Percentiles rank a stretch among this genome's conserved stretches.
Conservation (phyloP, 1,140 invertebrate genomes). For the Sitophilus oryzae region DNA sequence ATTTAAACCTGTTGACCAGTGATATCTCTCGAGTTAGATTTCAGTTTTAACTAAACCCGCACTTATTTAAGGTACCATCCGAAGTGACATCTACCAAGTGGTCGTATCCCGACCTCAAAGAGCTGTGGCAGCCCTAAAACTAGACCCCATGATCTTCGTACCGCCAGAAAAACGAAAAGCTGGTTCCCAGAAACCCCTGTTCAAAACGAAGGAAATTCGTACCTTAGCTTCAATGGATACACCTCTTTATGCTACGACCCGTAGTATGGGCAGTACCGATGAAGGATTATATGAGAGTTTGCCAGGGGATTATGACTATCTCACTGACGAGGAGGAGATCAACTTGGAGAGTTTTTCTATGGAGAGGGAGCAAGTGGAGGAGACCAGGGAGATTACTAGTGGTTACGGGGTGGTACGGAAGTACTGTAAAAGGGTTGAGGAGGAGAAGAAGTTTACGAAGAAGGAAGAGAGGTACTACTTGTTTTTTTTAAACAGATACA, state of each 20-base stretch:
- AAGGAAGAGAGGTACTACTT: neutral
- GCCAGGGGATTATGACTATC: slow-evolving; percentile 37
- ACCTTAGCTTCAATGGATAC: slow-evolving; percentile 44
- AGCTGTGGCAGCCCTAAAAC: slow-evolving; percentile 46
- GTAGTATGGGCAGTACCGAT: slow-evolving; percentile 38
- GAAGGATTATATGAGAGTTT: slow-evolving; percentile 49
- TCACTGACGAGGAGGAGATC: slow-evolving; percentile 36
- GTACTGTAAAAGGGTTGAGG: neutral
- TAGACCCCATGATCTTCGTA: slow-evolving; percentile 59
- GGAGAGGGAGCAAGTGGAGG: slow-evolving; percentile 19
- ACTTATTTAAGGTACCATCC: slow-evolving; percentile 23
- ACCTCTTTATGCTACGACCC: slow-evolving; percentile 29
- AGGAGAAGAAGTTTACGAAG: neutral
- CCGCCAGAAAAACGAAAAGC: slow-evolving; percentile 57
- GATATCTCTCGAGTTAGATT: no score
- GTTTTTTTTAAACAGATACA: no score
- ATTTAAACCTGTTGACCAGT: no score
- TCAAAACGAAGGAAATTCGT: slow-evolving; percentile 52
- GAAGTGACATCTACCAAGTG: slow-evolving; percentile 50
- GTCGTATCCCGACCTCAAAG: slow-evolving; percentile 46
- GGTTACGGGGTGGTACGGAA: slow-evolving; percentile 19
- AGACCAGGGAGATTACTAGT: slow-evolving; percentile 3
- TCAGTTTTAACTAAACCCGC: no score
- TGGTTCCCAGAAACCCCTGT: slow-evolving; percentile 38
- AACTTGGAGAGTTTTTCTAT: slow-evolving; percentile 32